Conservation (phyloP, 2,113 vertebrate genomes). For the Pseudorhombus dupliciocellatus region DNA sequence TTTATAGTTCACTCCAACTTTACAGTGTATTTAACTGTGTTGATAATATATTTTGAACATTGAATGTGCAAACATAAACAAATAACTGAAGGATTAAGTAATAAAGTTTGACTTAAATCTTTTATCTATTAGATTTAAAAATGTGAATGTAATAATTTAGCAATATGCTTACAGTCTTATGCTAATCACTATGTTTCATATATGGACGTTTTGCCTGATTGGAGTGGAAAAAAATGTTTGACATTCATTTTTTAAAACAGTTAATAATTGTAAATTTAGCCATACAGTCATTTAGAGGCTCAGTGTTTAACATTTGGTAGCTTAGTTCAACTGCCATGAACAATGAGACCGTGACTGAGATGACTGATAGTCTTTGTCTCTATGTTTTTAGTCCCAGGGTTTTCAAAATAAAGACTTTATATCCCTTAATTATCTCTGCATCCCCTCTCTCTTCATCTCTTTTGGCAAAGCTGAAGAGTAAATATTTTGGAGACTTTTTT, state of each 20-base stretch:
- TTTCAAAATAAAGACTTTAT: constrained; percentile 8
- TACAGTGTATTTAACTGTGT: constrained; percentile 57
- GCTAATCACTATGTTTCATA: constrained; percentile 58
- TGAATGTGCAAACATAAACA: constrained; percentile 46
- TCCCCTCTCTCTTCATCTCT: not conserved
- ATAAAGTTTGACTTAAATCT: constrained; percentile 56
- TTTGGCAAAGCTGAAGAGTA: constrained; percentile 10
- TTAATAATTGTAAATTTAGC: constrained; percentile 46
- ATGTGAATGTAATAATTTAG: constrained; percentile 73
- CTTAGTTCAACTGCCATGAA: constrained; percentile 24
- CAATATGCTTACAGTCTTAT: constrained; percentile 67
- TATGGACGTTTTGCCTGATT: constrained; percentile 36
- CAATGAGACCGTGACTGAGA: constrained; percentile 24
- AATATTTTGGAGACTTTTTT: constrained; percentile 15
- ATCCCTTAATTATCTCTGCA: not conserved
- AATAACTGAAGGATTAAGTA: constrained; percentile 44
- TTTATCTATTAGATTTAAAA: constrained; percentile 61
- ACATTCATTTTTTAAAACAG: constrained; percentile 44
- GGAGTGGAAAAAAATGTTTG: constrained; percentile 47
- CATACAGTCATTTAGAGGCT: constrained; percentile 32
- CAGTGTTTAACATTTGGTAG: constrained; percentile 20
- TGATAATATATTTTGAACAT: constrained; percentile 63
- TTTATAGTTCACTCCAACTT: constrained; percentile 62
- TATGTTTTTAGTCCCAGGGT: constrained; percentile 22
- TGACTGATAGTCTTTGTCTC: constrained; percentile 27